These are phyloP conservation scores for Aythya baeri DNA, from an alignment of 2,113 vertebrate genomes.

Conservation along the genomic window DNA sequence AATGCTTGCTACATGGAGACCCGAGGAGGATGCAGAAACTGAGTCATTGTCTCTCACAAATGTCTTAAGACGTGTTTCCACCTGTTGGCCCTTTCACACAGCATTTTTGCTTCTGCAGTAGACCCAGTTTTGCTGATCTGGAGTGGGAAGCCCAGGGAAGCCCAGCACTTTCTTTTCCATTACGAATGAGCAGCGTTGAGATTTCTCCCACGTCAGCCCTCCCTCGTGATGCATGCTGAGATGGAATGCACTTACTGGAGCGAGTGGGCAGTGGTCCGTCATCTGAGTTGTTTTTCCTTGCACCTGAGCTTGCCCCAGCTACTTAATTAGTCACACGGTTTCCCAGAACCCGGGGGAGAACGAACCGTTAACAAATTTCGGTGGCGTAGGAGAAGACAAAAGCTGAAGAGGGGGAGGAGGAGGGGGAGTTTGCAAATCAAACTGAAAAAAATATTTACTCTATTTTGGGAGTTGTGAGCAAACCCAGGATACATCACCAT, in stretches of 20 bases:
- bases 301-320: conserved; percentile 5
- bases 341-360: conserved; percentile 30
- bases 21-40: not conserved
- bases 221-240: not conserved
- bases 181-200: not conserved
- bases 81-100: not conserved
- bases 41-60: accelerated
- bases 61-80: not conserved
- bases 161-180: not conserved
- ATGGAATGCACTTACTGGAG: conserved; percentile 31
- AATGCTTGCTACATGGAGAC: not conserved
- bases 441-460: not conserved
- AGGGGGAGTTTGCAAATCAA: conserved; percentile 28
- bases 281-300: conserved; percentile 13
- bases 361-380: not conserved
- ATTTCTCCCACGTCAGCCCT: not conserved
- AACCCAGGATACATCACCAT: not conserved
- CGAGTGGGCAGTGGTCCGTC: not conserved
- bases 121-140: accelerated
- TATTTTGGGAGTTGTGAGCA: conserved; percentile 22
- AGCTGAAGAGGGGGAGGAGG: not conserved
- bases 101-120: accelerated
- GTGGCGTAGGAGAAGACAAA: not conserved
- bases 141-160: not conserved
- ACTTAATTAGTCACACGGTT: conserved; percentile 31